Base-by-base conservation (phyloP, 2,797 vertebrate species). In the Leptoclinus maculatus region DNA sequence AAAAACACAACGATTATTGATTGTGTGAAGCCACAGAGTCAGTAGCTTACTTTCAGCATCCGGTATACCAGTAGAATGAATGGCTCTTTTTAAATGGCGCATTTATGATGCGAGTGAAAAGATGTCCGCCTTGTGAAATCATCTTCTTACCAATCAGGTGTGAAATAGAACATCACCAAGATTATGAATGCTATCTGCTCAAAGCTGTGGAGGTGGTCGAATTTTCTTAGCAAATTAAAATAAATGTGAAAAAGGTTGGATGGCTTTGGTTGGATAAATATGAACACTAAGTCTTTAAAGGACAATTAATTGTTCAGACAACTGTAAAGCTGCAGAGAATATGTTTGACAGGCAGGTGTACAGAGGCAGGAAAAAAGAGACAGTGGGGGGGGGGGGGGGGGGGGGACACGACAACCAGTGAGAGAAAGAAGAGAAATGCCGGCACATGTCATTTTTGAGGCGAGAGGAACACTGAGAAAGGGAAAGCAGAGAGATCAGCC, bases 401-500 rank as follows among this genome's bases (percentile, higher is more conserved):
- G 39, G 3, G 3, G 13, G 1, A 5, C 5, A n/a, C 8, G 1
- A 69, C 5, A 43, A 62, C 29, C 1, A 2, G 63, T 1, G 29
- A 38, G 23, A 27, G 29, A 69, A 21, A 54, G 17, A 65, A n/a
- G 43, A 71, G 4, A 27, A 32, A 66, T 23, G 8, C 7, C 7
- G 13, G 6, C 21, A 38, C 7, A 56, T 63, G 63, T 62, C 62
- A 74, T 79, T 49, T 76, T 19, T 57, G 51, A 66, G 45, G 23
- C n/a, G 25, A 72, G 47, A 41, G 43, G 34, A 58, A 45, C 70
- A 79, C 39, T 13, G 13, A 19, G 1, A 19, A 54, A 58, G 2
- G 62, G 58, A 51, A 19, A 71, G 23, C 27, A 34, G 54, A 56
- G 58, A 64, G 62, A 84, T 83, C 62, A 69, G 67, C 58, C 62